A percentile compares a stretch with the other conserved stretches of the same genome.
Evolutionary conservation across 2,797 vertebrate species (phyloP).

Genomic region (Diceros bicornis): DNA sequence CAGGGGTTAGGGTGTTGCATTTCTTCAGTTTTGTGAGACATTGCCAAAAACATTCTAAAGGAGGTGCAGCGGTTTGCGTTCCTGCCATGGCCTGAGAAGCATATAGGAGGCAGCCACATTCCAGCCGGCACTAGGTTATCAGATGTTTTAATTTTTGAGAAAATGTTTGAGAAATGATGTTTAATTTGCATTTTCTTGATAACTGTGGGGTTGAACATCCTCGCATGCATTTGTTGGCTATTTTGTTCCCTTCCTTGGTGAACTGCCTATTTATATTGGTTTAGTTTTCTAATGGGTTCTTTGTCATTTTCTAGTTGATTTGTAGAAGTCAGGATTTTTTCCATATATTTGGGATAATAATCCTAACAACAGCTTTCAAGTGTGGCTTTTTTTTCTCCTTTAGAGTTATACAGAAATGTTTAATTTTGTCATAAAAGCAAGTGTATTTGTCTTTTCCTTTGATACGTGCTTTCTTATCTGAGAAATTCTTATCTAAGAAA

Average conservation of each 20-base stretch:
- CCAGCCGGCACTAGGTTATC: neutral
- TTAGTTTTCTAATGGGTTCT: neutral
- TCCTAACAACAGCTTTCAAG: neutral
- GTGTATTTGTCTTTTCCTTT: neutral
- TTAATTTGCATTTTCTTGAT: neutral
- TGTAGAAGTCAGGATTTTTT: neutral
- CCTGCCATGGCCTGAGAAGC: neutral
- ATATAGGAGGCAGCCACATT: neutral
- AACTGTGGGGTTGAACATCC: neutral
- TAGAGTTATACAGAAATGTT: neutral
- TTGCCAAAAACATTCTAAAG: neutral
- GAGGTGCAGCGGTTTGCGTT: neutral
- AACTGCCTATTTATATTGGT: neutral
- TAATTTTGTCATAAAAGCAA: neutral
- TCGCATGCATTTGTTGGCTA: neutral
- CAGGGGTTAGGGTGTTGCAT: neutral
- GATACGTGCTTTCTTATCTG: neutral
- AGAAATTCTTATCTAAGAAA: conserved; percentile 15
- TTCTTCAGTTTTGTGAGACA: neutral
- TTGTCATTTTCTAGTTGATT: conserved; percentile 4
- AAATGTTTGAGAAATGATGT: neutral
- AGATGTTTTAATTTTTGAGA: conserved; percentile 1
- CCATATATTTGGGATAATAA: neutral
- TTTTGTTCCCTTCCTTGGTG: neutral
- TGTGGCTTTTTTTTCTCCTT: neutral